These are phyloP conservation scores for Chelon auratus DNA, from an alignment of 2,797 vertebrate genomes.

Conservation along the genomic window DNA sequence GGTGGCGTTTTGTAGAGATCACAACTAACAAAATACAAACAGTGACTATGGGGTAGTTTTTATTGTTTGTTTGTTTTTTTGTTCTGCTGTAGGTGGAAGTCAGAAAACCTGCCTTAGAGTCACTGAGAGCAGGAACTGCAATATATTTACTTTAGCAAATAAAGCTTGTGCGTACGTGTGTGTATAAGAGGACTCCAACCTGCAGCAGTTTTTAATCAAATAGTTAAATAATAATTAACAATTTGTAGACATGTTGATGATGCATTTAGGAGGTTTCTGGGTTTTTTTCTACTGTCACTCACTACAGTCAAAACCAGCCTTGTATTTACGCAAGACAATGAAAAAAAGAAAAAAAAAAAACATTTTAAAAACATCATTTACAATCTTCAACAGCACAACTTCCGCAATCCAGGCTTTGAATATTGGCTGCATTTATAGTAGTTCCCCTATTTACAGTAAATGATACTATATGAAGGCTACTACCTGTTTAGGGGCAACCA, in stretches of 20 bases:
- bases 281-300: background rate
- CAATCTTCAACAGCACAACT: slow-evolving; percentile 57
- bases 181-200: background rate
- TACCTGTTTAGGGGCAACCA: slow-evolving; percentile 58
- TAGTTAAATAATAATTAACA: slow-evolving; percentile 15
- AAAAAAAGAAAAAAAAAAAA: background rate
- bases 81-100: slow-evolving; percentile 55
- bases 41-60: slow-evolving; percentile 4
- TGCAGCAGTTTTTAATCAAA: background rate
- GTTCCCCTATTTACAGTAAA: slow-evolving; percentile 72
- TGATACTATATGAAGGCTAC: slow-evolving; percentile 41
- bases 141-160: slow-evolving; percentile 44
- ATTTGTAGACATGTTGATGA: background rate
- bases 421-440: slow-evolving; percentile 57
- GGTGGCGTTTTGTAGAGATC: slow-evolving; percentile 62
- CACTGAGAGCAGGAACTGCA: slow-evolving; percentile 47
- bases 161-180: slow-evolving; percentile 16
- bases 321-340: background rate
- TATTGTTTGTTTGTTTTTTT: slow-evolving; percentile 46
- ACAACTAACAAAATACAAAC: slow-evolving; percentile 63
- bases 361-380: background rate
- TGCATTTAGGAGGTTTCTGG: slow-evolving; percentile 4
- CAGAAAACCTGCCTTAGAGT: slow-evolving; percentile 67
- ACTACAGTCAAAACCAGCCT: background rate
- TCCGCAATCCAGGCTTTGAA: slow-evolving; percentile 66